phyloP scores from a whole-genome alignment of 2,113 vertebrate species.

The Caracal caracal region DNA sequence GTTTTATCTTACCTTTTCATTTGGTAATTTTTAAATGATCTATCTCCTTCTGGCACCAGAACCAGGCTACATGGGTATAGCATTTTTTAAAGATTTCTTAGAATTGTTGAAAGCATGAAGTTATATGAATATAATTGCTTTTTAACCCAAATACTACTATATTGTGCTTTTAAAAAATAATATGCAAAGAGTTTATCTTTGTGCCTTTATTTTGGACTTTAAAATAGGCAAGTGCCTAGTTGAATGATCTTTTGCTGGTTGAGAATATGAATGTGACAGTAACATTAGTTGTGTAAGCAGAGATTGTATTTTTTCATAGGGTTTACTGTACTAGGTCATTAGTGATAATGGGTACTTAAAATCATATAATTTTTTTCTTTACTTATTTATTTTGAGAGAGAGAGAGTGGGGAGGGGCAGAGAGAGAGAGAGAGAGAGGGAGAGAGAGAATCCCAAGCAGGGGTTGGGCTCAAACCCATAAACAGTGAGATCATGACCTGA shows the following conservation, averaged over 20 bases:
- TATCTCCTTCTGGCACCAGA: not conserved
- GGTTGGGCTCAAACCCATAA: too few relatives aligned
- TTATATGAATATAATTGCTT: not conserved
- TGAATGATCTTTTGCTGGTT: not conserved
- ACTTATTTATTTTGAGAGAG: too few relatives aligned
- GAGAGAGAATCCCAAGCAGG: too few relatives aligned
- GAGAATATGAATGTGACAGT: not conserved
- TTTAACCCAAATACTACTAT: not conserved
- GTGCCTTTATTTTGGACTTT: not conserved
- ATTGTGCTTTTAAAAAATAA: not conserved
- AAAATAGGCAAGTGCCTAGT: not conserved
- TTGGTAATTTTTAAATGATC: constrained; percentile 17
- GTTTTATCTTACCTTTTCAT: not conserved
- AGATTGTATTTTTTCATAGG: not conserved
- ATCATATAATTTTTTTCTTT: not conserved
- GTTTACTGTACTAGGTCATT: not conserved
- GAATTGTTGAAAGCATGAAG: not conserved
- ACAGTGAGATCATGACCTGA: too few relatives aligned
- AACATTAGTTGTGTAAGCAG: not conserved
- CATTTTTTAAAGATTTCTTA: not conserved
- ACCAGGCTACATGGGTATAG: not conserved
- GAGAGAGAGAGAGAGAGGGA: too few relatives aligned
- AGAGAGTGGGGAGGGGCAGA: too few relatives aligned
- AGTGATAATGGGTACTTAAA: not conserved
- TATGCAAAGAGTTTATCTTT: not conserved